phyloP scores from a whole-genome alignment of 2,113 vertebrate genomes.

The Zeus faber region DNA sequence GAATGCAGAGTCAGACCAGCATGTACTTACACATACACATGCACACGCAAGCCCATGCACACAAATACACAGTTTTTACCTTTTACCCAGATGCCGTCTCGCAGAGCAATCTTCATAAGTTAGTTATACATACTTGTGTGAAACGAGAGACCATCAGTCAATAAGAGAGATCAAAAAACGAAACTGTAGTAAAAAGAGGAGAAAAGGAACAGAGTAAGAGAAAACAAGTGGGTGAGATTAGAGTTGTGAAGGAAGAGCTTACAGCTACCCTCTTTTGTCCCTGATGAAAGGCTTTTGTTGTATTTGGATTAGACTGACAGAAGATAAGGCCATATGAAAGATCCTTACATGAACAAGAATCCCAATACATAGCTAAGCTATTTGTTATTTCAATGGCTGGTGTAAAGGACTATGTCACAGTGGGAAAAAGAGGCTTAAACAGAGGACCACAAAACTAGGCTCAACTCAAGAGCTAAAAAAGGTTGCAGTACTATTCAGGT shows the following conservation, averaged over 20 bases:
- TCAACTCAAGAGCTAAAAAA: too few relatives aligned
- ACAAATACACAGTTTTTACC: not conserved
- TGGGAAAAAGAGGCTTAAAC: too few relatives aligned
- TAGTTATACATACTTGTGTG: conserved; percentile 3
- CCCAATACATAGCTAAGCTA: not conserved
- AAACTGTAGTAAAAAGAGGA: conserved; percentile 3
- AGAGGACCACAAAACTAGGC: too few relatives aligned
- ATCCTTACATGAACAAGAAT: not conserved
- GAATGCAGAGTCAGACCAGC: not conserved
- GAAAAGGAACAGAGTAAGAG: conserved; percentile 15
- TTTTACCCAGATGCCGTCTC: not conserved
- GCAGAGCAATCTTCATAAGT: too few relatives aligned
- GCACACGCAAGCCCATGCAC: not conserved
- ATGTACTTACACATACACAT: not conserved
- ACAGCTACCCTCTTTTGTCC: conserved; percentile 42
- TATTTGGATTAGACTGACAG: conserved; percentile 24
- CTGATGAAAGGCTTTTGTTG: conserved; percentile 54
- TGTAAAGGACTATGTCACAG: too few relatives aligned
- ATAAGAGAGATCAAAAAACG: not conserved
- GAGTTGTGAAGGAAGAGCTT: conserved; percentile 47
- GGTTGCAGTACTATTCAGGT: too few relatives aligned
- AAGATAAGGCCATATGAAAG: not conserved
- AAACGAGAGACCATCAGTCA: conserved; percentile 1
- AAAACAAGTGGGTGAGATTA: not conserved
- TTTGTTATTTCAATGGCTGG: not conserved